phyloP scores from a whole-genome alignment of 2,113 vertebrate genomes.

The Amphilophus citrinellus region DNA sequence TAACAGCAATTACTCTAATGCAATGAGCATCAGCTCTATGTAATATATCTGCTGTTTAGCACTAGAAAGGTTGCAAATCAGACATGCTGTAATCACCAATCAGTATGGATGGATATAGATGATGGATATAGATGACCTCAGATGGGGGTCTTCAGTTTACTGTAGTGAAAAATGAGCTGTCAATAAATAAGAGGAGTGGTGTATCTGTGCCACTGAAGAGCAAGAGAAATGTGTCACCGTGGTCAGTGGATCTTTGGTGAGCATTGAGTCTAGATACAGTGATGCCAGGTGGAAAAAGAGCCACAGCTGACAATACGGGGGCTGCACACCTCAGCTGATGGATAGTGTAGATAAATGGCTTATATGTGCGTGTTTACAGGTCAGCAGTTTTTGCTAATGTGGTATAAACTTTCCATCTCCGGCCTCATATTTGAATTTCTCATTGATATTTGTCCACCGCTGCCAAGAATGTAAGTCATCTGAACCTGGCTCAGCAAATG shows the following conservation, averaged over 20 bases:
- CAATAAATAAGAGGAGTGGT: background rate
- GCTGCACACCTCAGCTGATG: slow-evolving; percentile 16
- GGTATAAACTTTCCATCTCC: slow-evolving; percentile 13
- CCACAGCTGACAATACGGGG: background rate
- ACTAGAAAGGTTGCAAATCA: background rate
- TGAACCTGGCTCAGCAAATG: slow-evolving; percentile 25
- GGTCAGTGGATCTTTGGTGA: background rate
- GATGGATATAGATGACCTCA: too few species aligned
- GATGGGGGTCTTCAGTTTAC: background rate
- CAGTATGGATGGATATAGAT: background rate
- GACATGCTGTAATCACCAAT: background rate
- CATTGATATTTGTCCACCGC: background rate
- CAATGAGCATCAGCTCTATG: background rate
- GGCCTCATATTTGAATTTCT: background rate
- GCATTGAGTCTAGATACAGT: background rate
- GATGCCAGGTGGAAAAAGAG: background rate
- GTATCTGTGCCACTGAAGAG: background rate
- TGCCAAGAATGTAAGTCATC: background rate
- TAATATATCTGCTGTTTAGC: background rate
- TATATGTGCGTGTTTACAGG: background rate
- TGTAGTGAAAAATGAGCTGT: background rate
- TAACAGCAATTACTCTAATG: background rate
- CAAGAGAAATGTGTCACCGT: background rate
- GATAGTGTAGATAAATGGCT: background rate
- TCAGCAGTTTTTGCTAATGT: background rate